A percentile compares a stretch with the other conserved stretches of the same genome.
Conservation (phyloP, 2,797 vertebrate species). For the Dendrocincla fuliginosa region DNA sequence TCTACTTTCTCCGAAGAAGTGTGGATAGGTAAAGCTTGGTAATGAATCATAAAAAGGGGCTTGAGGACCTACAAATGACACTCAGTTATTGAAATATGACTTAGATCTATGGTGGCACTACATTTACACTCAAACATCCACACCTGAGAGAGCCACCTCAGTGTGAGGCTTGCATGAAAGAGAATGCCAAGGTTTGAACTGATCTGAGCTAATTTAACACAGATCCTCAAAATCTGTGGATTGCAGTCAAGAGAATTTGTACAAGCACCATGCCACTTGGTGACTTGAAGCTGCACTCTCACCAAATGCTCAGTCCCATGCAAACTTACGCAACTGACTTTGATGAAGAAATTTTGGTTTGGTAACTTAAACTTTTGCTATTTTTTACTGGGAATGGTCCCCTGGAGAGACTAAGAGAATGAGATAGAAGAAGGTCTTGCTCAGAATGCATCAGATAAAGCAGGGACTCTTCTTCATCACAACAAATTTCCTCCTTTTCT, state of each 20-base stretch:
- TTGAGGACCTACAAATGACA: background rate
- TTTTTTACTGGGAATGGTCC: background rate
- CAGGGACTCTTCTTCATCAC: background rate
- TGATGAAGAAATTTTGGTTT: background rate
- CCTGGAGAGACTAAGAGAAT: background rate
- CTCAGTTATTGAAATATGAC: background rate
- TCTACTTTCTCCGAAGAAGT: background rate
- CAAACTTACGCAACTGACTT: background rate
- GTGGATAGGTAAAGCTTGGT: background rate
- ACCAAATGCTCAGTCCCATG: background rate
- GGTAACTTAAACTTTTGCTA: background rate
- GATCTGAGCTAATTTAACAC: background rate
- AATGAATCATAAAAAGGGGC: background rate
- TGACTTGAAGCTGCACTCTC: background rate
- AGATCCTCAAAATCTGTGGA: background rate
- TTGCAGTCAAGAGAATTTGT: background rate
- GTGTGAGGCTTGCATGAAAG: background rate
- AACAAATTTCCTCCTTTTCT: background rate
- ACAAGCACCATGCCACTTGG: rapidly evolving
- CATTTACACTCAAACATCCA: background rate
- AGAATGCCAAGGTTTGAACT: background rate
- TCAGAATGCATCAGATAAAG: background rate
- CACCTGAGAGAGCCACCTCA: background rate
- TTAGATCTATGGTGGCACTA: background rate
- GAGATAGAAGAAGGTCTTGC: background rate